Conservation (phyloP, 2,888 invertebrate genomes). For the Acanthoscelides obtectus region DNA sequence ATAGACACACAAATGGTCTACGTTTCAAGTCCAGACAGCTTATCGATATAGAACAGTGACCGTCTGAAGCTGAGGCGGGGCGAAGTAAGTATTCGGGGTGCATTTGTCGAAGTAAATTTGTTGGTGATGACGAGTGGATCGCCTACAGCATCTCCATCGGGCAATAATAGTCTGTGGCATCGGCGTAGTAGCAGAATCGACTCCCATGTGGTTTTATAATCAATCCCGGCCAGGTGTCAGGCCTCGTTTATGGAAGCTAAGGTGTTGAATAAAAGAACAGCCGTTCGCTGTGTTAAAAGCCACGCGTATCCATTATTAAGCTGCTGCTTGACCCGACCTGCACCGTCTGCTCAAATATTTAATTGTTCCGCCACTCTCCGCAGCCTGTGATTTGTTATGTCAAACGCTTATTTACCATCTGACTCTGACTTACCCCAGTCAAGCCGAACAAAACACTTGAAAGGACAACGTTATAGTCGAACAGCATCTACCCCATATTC, state of each 20-base stretch:
- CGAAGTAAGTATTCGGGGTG: neutral
- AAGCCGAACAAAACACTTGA: neutral
- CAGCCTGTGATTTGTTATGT: slow-evolving; percentile 42
- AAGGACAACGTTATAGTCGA: too few relatives aligned
- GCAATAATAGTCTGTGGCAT: slow-evolving; percentile 31
- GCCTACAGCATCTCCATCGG: slow-evolving; percentile 7
- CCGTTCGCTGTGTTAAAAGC: slow-evolving; percentile 49
- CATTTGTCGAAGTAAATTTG: slow-evolving; percentile 8
- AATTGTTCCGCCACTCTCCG: slow-evolving; percentile 47
- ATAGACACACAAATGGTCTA: too few relatives aligned
- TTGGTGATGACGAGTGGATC: neutral
- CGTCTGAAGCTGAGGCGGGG: neutral
- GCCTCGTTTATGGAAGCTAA: slow-evolving; percentile 47
- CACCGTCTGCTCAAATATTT: slow-evolving; percentile 48
- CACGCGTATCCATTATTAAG: slow-evolving; percentile 49
- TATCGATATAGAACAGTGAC: neutral
- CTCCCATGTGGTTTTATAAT: slow-evolving; percentile 44
- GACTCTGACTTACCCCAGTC: slow-evolving; percentile 19
- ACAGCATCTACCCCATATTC: too few relatives aligned
- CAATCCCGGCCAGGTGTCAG: slow-evolving; percentile 48
- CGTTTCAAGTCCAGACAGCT: neutral
- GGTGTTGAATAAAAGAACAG: slow-evolving; percentile 49
- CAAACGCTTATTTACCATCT: slow-evolving; percentile 41
- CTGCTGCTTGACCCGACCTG: slow-evolving; percentile 46
- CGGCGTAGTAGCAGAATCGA: slow-evolving; percentile 19